phyloP scores from a whole-genome alignment of 2,113 vertebrate genomes.

The Cephalopholis sonnerati region DNA sequence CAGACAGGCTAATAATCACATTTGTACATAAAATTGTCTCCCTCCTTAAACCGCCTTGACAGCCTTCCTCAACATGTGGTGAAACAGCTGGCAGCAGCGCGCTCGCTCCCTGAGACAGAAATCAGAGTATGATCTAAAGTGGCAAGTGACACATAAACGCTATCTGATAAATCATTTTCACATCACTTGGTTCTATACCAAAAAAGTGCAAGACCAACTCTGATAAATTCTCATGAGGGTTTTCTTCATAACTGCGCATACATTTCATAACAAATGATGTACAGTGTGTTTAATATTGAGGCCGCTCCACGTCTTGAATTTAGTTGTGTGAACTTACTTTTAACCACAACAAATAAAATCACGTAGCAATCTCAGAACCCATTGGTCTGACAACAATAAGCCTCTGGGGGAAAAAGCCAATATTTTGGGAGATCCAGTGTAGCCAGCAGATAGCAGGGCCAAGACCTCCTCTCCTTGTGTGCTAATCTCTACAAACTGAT shows the following conservation, averaged over 20 bases:
- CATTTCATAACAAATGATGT: not conserved
- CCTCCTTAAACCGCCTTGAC: slow-evolving; percentile 54
- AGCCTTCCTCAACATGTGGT: slow-evolving; percentile 57
- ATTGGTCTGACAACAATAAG: no score
- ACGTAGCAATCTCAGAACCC: no score
- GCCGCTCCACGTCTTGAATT: not conserved
- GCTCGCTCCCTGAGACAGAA: slow-evolving; percentile 37
- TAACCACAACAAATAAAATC: not conserved
- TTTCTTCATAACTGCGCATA: not conserved
- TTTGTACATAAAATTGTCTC: slow-evolving; percentile 43
- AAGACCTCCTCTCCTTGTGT: no score
- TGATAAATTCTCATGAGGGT: not conserved
- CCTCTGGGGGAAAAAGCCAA: no score
- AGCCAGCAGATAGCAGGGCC: no score
- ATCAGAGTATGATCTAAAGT: slow-evolving; percentile 44
- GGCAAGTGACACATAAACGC: slow-evolving; percentile 44
- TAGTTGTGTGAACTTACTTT: slow-evolving; percentile 5
- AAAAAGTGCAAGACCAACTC: slow-evolving; percentile 9
- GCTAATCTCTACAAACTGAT: no score
- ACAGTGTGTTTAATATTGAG: not conserved
- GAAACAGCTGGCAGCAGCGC: slow-evolving; percentile 62
- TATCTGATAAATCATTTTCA: slow-evolving; percentile 32
- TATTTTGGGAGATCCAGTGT: no score
- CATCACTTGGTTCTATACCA: not conserved
- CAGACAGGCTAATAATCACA: slow-evolving; percentile 54